phyloP scores from a whole-genome alignment of 2,888 invertebrate species.

The Hemithea aestivaria region DNA sequence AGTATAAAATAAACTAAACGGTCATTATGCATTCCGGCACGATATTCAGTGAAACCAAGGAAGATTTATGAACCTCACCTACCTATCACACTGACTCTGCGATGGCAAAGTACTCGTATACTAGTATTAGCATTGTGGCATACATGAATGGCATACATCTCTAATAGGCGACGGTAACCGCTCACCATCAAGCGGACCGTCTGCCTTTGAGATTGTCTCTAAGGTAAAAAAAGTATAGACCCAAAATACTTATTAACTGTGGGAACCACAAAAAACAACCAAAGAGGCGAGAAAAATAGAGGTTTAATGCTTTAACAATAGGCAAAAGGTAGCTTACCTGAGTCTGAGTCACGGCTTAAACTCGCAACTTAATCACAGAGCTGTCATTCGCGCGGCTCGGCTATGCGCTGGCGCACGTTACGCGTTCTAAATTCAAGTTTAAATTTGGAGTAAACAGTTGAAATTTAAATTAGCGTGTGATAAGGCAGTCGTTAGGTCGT shows the following conservation, averaged over 20 bases:
- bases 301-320: slow-evolving; percentile 8
- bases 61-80: no score
- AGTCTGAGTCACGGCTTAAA: slow-evolving; percentile 24
- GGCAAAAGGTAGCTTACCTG: slow-evolving; percentile 17
- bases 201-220: no score
- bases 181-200: no score
- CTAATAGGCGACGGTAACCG: no score
- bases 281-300: slow-evolving; percentile 6
- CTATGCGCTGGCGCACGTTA: slow-evolving; percentile 49
- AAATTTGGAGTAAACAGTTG: slow-evolving; percentile 1
- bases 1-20: no score
- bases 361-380: slow-evolving; percentile 17
- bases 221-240: not conserved
- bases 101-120: no score
- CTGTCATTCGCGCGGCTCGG: slow-evolving; percentile 25
- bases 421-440: slow-evolving; percentile 19
- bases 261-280: slow-evolving; percentile 3
- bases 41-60: no score
- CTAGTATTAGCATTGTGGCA: no score
- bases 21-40: no score
- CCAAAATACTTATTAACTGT: not conserved
- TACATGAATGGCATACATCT: no score
- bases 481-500: no score
- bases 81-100: no score
- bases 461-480: slow-evolving; percentile 24